Percentiles rank a stretch among this genome's conserved stretches.
phyloP scores from a whole-genome alignment of 2,113 vertebrate genomes.

The Ameiurus melas region DNA sequence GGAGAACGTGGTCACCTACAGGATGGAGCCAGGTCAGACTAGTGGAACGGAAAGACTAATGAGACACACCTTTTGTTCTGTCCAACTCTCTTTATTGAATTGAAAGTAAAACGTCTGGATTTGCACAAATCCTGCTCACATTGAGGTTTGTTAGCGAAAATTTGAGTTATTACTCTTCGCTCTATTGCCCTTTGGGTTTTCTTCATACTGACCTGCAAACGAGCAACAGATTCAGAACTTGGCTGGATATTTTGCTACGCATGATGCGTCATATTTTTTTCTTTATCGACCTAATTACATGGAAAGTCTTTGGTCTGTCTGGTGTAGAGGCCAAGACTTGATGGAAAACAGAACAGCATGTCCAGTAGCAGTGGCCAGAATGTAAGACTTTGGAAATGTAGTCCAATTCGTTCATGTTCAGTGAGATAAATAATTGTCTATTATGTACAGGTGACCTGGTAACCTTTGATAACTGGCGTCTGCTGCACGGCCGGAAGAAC shows the following conservation, averaged over 20 bases:
- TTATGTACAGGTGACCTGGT: slow-evolving; percentile 80
- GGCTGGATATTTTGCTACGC: slow-evolving; percentile 11
- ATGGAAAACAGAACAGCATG: slow-evolving; percentile 13
- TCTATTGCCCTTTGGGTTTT: not conserved
- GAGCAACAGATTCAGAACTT: slow-evolving; percentile 33
- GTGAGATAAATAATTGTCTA: not conserved
- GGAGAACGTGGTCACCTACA: slow-evolving; percentile 81
- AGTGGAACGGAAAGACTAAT: not conserved
- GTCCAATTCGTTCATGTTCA: not conserved
- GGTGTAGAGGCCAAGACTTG: not conserved
- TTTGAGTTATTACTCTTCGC: not conserved
- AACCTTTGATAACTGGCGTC: slow-evolving; percentile 93
- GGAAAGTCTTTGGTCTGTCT: slow-evolving; percentile 17
- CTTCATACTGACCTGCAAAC: slow-evolving; percentile 30
- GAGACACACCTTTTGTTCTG: not conserved
- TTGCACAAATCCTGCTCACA: not conserved
- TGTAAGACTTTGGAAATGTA: not conserved
- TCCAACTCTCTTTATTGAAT: not conserved
- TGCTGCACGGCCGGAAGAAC: slow-evolving; percentile 82
- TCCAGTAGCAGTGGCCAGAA: slow-evolving; percentile 3
- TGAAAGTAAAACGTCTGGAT: not conserved
- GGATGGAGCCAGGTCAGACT: slow-evolving; percentile 87
- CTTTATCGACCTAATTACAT: slow-evolving; percentile 10
- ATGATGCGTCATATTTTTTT: slow-evolving; percentile 1
- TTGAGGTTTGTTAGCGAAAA: not conserved